These are phyloP conservation scores for Alitta virens DNA, from an alignment of 2,888 invertebrate genomes.

Conservation along the genomic window DNA sequence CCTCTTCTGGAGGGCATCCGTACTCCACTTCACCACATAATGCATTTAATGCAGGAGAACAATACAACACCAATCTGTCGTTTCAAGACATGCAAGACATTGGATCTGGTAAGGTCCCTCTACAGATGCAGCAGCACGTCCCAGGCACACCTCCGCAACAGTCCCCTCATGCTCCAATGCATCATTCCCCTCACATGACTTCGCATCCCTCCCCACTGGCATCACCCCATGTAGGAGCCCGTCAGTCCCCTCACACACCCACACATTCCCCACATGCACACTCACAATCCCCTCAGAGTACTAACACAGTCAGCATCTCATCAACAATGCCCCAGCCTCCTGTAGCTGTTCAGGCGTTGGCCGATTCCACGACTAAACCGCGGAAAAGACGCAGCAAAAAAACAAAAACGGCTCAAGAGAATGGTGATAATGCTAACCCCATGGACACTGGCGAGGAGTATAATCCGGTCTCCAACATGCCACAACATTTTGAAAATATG, in stretches of 20 bases:
- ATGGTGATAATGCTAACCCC: neutral
- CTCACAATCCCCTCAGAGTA: neutral
- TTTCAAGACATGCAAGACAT: constrained; percentile 19
- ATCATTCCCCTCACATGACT: too few species aligned
- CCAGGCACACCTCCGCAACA: too few species aligned
- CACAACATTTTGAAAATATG: too few species aligned
- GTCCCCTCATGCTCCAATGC: too few species aligned
- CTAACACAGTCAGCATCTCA: neutral
- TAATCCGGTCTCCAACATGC: too few species aligned
- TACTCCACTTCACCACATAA: too few species aligned
- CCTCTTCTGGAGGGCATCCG: too few species aligned
- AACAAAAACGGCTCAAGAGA: constrained; percentile 30
- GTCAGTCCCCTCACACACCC: neutral
- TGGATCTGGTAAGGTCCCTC: constrained; percentile 12
- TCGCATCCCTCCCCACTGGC: too few species aligned
- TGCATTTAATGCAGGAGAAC: too few species aligned
- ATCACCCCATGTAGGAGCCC: too few species aligned
- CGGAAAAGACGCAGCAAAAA: constrained; percentile 38
- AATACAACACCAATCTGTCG: constrained; percentile 6
- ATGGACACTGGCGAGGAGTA: too few species aligned
- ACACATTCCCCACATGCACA: constrained; percentile 4
- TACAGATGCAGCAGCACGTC: constrained; percentile 10
- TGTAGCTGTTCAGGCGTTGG: constrained; percentile 44
- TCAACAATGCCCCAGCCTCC: constrained; percentile 11
- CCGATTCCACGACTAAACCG: constrained; percentile 52